phyloP scores from a whole-genome alignment of 2,113 vertebrate genomes.

The Malurus elegans region DNA sequence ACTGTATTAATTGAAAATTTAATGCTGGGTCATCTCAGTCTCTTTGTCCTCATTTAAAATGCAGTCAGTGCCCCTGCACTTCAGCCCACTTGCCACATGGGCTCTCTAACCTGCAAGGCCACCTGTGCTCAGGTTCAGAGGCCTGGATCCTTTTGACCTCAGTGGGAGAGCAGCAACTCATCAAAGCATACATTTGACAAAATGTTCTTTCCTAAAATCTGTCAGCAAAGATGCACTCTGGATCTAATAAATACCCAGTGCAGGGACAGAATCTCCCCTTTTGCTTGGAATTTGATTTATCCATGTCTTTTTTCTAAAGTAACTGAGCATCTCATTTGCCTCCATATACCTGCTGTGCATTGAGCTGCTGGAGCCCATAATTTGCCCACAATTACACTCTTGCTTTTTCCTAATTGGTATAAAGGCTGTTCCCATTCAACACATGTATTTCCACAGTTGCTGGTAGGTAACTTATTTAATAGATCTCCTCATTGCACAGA shows the following conservation, averaged over 20 bases:
- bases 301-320: neutral
- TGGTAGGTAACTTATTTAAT: conserved; percentile 19
- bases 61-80: neutral
- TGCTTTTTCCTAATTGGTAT: neutral
- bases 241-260: neutral
- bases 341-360: conserved; percentile 17
- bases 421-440: neutral
- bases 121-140: neutral
- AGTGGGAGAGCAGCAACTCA: neutral
- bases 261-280: neutral
- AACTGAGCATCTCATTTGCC: neutral
- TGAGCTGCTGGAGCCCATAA: conserved; percentile 1
- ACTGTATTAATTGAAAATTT: neutral
- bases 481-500: neutral
- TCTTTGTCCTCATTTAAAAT: neutral
- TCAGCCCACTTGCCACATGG: neutral
- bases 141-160: neutral
- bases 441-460: neutral
- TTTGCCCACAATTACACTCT: conserved; percentile 24
- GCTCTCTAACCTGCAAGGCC: neutral
- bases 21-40: neutral
- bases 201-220: neutral
- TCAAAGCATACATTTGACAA: neutral
- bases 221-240: neutral
- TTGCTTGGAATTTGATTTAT: neutral